Conservation (phyloP, 2,888 invertebrate species). For the Pteria penguin region DNA sequence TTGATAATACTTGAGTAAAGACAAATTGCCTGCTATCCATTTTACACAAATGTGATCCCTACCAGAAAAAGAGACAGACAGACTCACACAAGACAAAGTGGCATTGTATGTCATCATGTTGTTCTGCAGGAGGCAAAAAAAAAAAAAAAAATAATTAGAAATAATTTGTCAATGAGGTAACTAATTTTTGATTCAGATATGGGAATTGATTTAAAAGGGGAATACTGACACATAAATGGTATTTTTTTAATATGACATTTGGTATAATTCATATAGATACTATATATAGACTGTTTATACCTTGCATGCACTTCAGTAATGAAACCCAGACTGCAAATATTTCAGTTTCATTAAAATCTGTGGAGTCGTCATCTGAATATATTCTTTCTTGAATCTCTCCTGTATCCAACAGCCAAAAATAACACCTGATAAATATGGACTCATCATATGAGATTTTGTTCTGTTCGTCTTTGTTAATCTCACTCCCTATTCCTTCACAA, state of each 20-base stretch:
- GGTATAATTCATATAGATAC: neutral
- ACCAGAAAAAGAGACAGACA: too few species aligned
- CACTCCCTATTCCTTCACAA: too few species aligned
- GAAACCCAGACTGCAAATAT: constrained; percentile 59
- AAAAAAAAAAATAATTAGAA: neutral
- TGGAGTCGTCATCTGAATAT: constrained; percentile 2
- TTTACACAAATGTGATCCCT: too few species aligned
- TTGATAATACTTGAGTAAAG: too few species aligned
- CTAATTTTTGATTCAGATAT: too few species aligned
- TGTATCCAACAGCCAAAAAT: constrained; percentile 35
- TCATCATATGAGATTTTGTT: neutral
- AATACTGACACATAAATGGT: too few species aligned
- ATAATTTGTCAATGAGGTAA: neutral
- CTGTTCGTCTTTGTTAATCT: too few species aligned
- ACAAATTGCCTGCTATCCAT: too few species aligned
- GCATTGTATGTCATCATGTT: too few species aligned
- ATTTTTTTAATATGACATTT: too few species aligned
- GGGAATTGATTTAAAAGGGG: too few species aligned
- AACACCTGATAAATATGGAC: constrained; percentile 17
- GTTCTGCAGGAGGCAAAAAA: neutral
- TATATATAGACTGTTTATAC: constrained; percentile 38
- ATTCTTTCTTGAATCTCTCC: constrained; percentile 1
- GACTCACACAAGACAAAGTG: too few species aligned
- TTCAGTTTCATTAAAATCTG: constrained; percentile 8
- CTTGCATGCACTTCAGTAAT: constrained; percentile 63